Percentiles rank a stretch among this genome's conserved stretches.
These are phyloP conservation scores for Chorisops tibialis DNA, from an alignment of 2,888 invertebrate genomes.

Conservation along the genomic window DNA sequence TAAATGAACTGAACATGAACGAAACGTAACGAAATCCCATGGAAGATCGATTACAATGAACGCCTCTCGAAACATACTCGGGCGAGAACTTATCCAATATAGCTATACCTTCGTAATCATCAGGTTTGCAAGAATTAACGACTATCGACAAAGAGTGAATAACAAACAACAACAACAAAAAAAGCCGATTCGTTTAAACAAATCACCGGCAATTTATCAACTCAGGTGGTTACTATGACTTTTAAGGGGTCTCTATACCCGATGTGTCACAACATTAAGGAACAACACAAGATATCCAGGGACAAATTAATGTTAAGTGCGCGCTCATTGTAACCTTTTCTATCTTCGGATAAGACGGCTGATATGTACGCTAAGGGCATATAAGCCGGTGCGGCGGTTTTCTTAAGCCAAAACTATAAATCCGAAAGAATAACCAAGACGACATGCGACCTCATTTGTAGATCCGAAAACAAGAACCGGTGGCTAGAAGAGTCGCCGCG, in stretches of 20 bases:
- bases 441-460: constrained; percentile 27
- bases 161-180: no score
- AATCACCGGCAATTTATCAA: constrained; percentile 31
- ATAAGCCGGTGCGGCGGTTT: no score
- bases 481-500: constrained; percentile 14
- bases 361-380: no score
- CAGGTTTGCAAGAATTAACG: no score
- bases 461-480: constrained; percentile 27
- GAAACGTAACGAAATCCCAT: no score
- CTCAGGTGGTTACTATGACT: constrained; percentile 13
- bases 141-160: background rate
- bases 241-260: background rate
- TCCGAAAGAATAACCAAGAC: constrained; percentile 5
- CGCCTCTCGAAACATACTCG: no score
- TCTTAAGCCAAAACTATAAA: background rate
- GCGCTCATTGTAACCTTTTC: background rate
- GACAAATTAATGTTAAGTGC: no score
- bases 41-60: no score
- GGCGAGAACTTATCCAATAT: no score
- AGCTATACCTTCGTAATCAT: no score
- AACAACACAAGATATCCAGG: background rate
- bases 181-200: constrained; percentile 19
- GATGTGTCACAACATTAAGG: constrained; percentile 30
- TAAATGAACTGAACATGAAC: no score
- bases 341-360: no score